Evolutionary conservation across 2,113 vertebrate genomes (phyloP), one percentile per base, ranked within the genome.

Genomic region (Puntigrus tetrazona): DNA sequence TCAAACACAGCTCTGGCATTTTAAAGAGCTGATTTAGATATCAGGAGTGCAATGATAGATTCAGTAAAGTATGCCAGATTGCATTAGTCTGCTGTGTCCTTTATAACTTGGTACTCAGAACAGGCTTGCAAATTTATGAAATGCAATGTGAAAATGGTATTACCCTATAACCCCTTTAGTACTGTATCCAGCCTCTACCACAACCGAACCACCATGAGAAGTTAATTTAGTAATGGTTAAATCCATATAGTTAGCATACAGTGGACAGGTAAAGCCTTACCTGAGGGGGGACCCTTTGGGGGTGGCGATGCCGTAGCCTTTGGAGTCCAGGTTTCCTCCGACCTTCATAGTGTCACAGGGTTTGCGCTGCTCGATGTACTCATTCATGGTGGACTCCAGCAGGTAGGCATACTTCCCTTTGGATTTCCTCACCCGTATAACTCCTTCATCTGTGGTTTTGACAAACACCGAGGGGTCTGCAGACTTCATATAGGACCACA

Each of bases 401-500:
- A 99, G 95, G 92, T 99, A 99, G 86, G 98, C 98, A 1, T 99
- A 99, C 94, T 98, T 99, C 91, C 98, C 98, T 90, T 99, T 99
- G 0, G 98, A 99, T 92, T 99, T 98, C 86, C 98, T 94, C 91
- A 99, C 98, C 81, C 97, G 93, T 88, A 97, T 96, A 89, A 99
- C 97, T 1, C 98, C 98, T 89, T 99, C 98, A 89, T 99, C 97
- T 0, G 97, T 99, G 3, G 98, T 99, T 93, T 97, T 96, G 90
- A 99, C 98, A 88, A 99, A 99, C 93, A 99, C 98, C 0, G 97
- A 97, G 27, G 98, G 98, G 84, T 99, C 97, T 0, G 98, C 97
- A 8, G 97, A 96, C 91, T 98, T 99, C 98, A 99, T 99, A 91
- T 99, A 99, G 0, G 98, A 98, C 98, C 98, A 99, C 97, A 99